Percentiles rank a stretch among this genome's conserved stretches.
These are phyloP conservation scores for Turritopsis rubra DNA, from an alignment of 30 jellyfish, hydroid and myxozoan species.

Conservation along the genomic window DNA sequence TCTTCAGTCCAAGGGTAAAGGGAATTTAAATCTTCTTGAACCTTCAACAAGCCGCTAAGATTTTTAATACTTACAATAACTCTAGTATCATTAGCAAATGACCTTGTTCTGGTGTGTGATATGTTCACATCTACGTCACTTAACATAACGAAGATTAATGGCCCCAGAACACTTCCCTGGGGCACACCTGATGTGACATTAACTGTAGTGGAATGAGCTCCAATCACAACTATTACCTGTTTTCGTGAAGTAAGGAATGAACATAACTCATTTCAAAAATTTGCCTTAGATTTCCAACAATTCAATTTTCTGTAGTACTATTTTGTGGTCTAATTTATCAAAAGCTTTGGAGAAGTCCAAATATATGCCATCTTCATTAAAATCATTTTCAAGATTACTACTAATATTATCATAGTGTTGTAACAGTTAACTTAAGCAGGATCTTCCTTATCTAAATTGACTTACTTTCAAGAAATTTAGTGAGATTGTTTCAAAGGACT, in stretches of 20 bases:
- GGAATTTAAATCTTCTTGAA: not conserved
- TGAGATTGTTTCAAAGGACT: too few relatives aligned
- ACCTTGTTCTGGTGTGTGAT: not conserved
- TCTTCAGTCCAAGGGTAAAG: not conserved
- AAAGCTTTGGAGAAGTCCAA: not conserved
- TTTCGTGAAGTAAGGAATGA: not conserved
- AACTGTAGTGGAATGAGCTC: not conserved
- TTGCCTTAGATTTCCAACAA: not conserved
- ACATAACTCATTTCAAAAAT: not conserved
- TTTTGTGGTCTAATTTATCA: not conserved
- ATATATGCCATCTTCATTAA: not conserved
- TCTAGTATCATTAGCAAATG: too few relatives aligned
- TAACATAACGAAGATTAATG: not conserved
- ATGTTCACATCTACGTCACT: not conserved
- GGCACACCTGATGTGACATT: not conserved
- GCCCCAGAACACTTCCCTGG: not conserved
- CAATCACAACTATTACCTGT: not conserved
- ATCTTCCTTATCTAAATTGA: not conserved
- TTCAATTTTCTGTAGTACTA: too few relatives aligned
- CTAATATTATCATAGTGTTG: not conserved
- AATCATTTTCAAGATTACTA: too few relatives aligned
- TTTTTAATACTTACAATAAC: too few relatives aligned
- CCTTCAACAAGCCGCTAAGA: not conserved
- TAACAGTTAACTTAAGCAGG: not conserved
- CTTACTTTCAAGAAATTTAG: too few relatives aligned